phyloP scores from a whole-genome alignment of 2,113 vertebrate genomes.

The Sterrhoptilus dennistouni region DNA sequence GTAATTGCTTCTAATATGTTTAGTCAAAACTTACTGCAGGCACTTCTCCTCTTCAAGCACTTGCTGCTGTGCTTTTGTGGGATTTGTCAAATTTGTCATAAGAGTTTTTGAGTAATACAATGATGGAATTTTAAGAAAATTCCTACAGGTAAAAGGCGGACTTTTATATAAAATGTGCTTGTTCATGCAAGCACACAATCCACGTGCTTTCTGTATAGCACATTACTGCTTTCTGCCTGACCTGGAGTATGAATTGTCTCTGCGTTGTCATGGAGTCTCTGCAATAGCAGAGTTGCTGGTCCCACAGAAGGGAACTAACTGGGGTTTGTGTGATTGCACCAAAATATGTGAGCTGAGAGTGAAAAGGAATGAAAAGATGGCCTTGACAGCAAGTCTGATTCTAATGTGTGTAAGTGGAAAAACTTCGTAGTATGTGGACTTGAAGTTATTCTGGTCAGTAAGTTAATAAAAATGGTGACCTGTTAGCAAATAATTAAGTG shows the following conservation, averaged over 20 bases:
- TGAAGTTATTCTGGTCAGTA: background rate
- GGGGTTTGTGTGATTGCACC: background rate
- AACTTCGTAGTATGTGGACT: background rate
- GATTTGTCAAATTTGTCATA: background rate
- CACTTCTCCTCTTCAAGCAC: background rate
- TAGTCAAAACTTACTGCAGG: background rate
- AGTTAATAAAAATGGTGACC: background rate
- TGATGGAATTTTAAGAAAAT: background rate
- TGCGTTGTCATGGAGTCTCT: background rate
- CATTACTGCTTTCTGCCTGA: background rate
- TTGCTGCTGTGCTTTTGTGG: background rate
- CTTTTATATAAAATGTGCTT: background rate
- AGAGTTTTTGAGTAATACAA: background rate
- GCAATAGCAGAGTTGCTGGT: background rate
- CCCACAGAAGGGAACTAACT: background rate
- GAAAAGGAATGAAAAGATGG: background rate
- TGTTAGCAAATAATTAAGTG: background rate
- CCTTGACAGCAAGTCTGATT: background rate
- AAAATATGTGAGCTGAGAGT: background rate
- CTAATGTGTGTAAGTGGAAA: background rate
- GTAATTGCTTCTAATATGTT: background rate
- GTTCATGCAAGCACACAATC: background rate
- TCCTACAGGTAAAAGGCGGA: background rate
- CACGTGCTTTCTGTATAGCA: background rate
- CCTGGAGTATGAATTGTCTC: background rate